Base-by-base conservation (phyloP, 2,113 vertebrate species). In the Raja brachyura region DNA sequence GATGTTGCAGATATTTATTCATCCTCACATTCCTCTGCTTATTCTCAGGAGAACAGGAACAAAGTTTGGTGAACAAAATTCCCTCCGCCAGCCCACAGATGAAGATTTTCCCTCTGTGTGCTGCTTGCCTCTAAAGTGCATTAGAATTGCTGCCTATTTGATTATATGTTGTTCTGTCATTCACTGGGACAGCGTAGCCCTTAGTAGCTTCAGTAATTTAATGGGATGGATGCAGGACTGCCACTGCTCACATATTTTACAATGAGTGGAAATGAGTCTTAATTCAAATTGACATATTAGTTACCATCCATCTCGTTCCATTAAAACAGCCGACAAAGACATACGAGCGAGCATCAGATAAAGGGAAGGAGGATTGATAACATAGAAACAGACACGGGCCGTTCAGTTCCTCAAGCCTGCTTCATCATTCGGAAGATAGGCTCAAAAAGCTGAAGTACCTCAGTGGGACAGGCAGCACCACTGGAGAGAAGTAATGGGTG, bases 231-330 rank as follows among this genome's bases (percentile, higher is more conserved):
- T 28, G 83, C 56, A 63, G 83, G 59, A n/a, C 83, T 86, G 10
- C n/a, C 14, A 63, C 56, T 14, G 31, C 28, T 63, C 83, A 61
- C 4, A 5, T 31, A 56, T 16, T 86, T n/a, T 28, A 61, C 83
- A 86, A 13, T 31, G n/a, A 18, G 28, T 86, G 83, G 83, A 63
- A 86, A n/a, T 86, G 28, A 63, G 2, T 11, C 10, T 28, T 63
- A 86, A 31, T 86, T 86, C 59, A 59, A 86, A 63, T 61, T 86
- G 83, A 28, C 83, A 86, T 63, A n/a, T 31, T 63, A 61, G 59
- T 59, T 86, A 86, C 28, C 83, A 86, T n/a, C 83, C n/a, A 59
- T 86, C 83, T 31, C 61, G 14, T 86, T 16, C 28, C 61, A 63
- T 63, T 63, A 7, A 63, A 86, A 61, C 20, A n/a, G 83, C 59